Conservation (phyloP, 2,113 vertebrate genomes). For the Spilogale gracilis region DNA sequence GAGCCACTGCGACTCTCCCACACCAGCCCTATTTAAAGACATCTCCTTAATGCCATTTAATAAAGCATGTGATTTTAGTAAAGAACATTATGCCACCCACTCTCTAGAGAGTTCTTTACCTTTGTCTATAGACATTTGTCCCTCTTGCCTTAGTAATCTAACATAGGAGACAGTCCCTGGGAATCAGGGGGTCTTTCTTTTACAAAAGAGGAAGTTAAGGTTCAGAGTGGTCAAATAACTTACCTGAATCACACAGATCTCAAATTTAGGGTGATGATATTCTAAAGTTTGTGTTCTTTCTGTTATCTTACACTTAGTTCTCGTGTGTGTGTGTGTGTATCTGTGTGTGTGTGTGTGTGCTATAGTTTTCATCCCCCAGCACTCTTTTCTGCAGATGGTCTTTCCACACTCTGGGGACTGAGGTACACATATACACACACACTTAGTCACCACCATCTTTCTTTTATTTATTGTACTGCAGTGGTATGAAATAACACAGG, state of each 20-base stretch:
- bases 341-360: neutral
- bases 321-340: neutral
- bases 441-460: conserved; percentile 25
- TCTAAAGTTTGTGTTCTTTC: neutral
- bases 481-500: conserved; percentile 65
- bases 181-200: neutral
- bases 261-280: neutral
- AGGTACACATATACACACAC: neutral
- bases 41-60: neutral
- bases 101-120: neutral
- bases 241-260: neutral
- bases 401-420: neutral
- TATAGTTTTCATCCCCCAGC: neutral
- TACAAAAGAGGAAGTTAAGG: neutral
- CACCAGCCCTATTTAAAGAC: neutral
- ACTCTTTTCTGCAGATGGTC: conserved; percentile 27
- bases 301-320: neutral
- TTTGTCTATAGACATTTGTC: neutral
- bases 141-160: neutral
- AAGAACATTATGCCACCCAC: neutral
- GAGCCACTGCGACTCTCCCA: neutral
- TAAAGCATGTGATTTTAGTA: neutral
- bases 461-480: conserved; percentile 78
- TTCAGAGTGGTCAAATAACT: neutral
- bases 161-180: neutral